Evolutionary conservation across 2,113 vertebrate genomes (phyloP).

Genomic region (Limanda limanda): DNA sequence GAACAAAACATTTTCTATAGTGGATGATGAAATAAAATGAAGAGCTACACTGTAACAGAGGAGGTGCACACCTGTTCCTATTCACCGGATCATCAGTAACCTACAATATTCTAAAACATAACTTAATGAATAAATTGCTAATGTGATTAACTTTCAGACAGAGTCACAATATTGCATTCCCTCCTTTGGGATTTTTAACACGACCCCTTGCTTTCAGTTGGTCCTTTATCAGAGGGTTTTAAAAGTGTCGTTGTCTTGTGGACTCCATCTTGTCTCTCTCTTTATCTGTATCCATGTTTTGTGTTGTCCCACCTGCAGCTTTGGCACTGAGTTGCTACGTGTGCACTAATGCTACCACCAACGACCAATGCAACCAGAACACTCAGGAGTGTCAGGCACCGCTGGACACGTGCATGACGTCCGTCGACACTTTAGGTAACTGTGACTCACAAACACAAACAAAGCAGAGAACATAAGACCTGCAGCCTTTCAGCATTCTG

Average conservation of each 20-base stretch:
- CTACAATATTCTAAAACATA: too few species aligned
- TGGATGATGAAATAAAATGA: too few species aligned
- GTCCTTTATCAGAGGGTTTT: background rate
- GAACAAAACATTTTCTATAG: too few species aligned
- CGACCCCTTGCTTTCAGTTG: too few species aligned
- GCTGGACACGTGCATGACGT: constrained; percentile 77
- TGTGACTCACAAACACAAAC: background rate
- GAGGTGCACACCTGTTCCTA: too few species aligned
- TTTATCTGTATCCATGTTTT: background rate
- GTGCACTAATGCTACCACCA: constrained; percentile 64
- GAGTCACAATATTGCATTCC: background rate
- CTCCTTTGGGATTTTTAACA: too few species aligned
- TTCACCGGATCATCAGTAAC: too few species aligned
- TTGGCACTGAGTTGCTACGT: constrained; percentile 67
- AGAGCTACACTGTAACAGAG: too few species aligned
- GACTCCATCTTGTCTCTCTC: background rate
- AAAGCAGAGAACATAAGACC: background rate
- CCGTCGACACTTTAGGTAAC: constrained; percentile 68
- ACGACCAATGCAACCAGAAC: constrained; percentile 69
- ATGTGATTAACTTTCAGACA: too few species aligned
- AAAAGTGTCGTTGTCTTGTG: background rate
- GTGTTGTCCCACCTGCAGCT: constrained; percentile 42
- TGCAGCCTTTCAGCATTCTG: background rate
- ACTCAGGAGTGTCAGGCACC: constrained; percentile 54
- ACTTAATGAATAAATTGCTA: too few species aligned